Percentiles rank a stretch among this genome's conserved stretches.
Conservation (phyloP, 2,113 vertebrate species). For the Thalassoma bifasciatum region DNA sequence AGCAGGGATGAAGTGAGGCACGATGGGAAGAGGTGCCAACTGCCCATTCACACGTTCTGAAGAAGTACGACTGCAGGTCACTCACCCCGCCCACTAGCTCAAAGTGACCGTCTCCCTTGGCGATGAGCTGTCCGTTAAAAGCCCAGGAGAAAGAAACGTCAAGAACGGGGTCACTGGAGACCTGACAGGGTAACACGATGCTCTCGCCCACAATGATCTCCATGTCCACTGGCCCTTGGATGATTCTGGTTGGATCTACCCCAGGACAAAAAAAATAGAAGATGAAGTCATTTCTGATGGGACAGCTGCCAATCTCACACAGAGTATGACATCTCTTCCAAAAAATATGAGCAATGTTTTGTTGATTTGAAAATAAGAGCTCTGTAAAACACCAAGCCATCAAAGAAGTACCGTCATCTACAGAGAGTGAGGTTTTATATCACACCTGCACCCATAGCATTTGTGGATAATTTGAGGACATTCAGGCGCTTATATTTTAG, state of each 20-base stretch:
- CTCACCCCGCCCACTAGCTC: conserved; percentile 94
- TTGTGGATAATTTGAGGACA: too few species aligned
- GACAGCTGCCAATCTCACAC: conserved; percentile 11
- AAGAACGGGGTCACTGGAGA: conserved; percentile 88
- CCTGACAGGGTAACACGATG: conserved; percentile 91
- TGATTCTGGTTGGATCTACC: conserved; percentile 91
- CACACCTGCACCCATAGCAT: too few species aligned
- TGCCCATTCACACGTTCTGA: conserved; percentile 62
- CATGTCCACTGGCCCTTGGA: conserved; percentile 89
- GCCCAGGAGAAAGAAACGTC: conserved; percentile 93
- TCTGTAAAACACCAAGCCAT: neutral
- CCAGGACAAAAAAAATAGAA: neutral
- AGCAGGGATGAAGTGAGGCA: conserved; percentile 34
- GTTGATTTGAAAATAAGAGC: conserved; percentile 26
- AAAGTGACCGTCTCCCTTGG: conserved; percentile 88
- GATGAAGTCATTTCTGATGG: conserved; percentile 7
- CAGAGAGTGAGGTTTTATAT: conserved; percentile 38
- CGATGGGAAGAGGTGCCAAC: conserved; percentile 57
- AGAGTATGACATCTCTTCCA: conserved; percentile 29
- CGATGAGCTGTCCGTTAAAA: conserved; percentile 89
- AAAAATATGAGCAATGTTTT: conserved; percentile 31
- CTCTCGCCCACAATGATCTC: conserved; percentile 94
- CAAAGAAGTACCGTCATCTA: conserved; percentile 26
- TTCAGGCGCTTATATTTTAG: too few species aligned
- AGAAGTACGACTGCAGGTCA: conserved; percentile 49